A percentile compares a stretch with the other conserved stretches of the same genome.
These are phyloP conservation scores for Pseudopipra pipra DNA, from an alignment of 2,113 vertebrate genomes.

Conservation along the genomic window DNA sequence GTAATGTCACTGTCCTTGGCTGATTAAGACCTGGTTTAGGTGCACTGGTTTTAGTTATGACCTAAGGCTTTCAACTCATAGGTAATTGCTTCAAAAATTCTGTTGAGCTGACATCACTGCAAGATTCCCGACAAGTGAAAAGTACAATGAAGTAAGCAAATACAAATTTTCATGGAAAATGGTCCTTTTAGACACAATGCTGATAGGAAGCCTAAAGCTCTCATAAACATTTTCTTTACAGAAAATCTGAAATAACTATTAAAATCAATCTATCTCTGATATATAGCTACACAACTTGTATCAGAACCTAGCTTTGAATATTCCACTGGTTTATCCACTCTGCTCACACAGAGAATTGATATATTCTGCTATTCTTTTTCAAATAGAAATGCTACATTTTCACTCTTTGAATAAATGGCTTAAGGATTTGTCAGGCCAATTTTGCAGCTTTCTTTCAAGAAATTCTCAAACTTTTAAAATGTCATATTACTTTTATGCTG, in stretches of 20 bases:
- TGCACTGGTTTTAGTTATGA: background rate
- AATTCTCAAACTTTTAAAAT: slow-evolving; percentile 42
- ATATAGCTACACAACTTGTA: background rate
- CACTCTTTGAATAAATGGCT: slow-evolving; percentile 2
- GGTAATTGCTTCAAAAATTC: background rate
- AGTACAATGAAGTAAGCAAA: background rate
- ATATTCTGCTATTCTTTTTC: slow-evolving; percentile 6
- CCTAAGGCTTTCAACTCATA: background rate
- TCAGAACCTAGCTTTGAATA: background rate
- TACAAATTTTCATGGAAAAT: background rate
- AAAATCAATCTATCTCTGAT: background rate
- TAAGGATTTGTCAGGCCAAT: slow-evolving; percentile 31
- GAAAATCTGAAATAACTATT: background rate
- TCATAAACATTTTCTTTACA: background rate
- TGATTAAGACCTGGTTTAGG: background rate
- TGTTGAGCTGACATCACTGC: background rate
- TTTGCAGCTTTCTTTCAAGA: slow-evolving; percentile 39
- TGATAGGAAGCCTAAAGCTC: background rate
- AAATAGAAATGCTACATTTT: slow-evolving; percentile 34
- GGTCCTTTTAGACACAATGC: background rate
- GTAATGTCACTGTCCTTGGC: background rate
- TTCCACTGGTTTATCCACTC: background rate
- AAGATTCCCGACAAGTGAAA: background rate
- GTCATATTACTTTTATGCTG: slow-evolving; percentile 12
- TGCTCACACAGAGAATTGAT: background rate